Base-by-base conservation (phyloP, 2,113 vertebrate genomes). In the Chlorocebus sabaeus region DNA sequence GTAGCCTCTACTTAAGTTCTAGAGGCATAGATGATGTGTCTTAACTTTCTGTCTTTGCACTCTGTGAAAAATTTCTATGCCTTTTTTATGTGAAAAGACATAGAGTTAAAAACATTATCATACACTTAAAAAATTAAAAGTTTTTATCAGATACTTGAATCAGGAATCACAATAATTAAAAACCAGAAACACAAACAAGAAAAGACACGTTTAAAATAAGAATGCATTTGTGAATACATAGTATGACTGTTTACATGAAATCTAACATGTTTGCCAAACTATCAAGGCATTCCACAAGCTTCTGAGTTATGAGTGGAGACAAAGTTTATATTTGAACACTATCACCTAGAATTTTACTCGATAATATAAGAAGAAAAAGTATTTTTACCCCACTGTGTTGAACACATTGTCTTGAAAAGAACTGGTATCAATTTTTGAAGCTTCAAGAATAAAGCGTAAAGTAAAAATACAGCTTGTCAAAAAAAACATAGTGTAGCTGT, bases 381-480 rank as follows among this genome's bases (percentile, higher is more conserved):
- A 90, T 27, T 64, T 84, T 90, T 96, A 43, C 4, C 40, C 13
- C n/a, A 93, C 35, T 68, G 17, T 75, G 55, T 88, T 95, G 84
- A 89, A 93, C 38, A 97, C 61, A 89, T 50, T 90, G 67, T 89
- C 67, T 98, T 80, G 52, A 89, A 98, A 93, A 90, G 32, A 89
- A 94, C 50, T 95, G 11, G 25, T 86, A 91, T 97, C 96, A 97
- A 67, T 81, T 97, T 96, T 92, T 95, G 92, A 96, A 93, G 45
- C 81, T 96, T 97, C 84, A 57, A 95, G 43, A 95, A 83, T 95
- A 90, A 96, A 91, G 61, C 48, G 48, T 94, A 94, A 97, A 95
- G 94, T 80, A 83, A 96, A 98, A 98, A 94, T 86, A 97, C 0
- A 96, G 8, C 88, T 90, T 98, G 96, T 98, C 97, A 98, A 90